A percentile compares a stretch with the other conserved stretches of the same genome.
These are phyloP conservation scores for Drosophila meridionalis DNA, from an alignment of 2,888 invertebrate genomes.

Conservation along the genomic window DNA sequence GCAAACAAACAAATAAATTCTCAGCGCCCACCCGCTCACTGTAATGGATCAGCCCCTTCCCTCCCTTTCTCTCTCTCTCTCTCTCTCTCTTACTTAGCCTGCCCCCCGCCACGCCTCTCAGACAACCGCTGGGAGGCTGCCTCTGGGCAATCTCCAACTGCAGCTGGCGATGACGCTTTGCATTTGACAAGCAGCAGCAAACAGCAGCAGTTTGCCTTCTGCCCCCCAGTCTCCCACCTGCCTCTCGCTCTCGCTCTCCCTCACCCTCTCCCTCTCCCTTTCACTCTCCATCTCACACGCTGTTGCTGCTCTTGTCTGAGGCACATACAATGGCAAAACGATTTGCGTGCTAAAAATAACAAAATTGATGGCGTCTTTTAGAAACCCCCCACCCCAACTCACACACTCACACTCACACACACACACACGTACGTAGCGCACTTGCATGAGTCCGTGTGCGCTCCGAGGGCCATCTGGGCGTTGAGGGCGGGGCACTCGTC, in stretches of 20 bases:
- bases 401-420: background rate
- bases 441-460: slow-evolving; percentile 36
- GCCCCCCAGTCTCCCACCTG: background rate
- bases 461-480: slow-evolving; percentile 18
- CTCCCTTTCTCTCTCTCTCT: background rate
- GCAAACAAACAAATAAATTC: slow-evolving; percentile 57
- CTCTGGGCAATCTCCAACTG: slow-evolving; percentile 30
- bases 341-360: slow-evolving; percentile 79
- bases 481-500: background rate
- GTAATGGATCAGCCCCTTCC: slow-evolving; percentile 37
- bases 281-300: background rate
- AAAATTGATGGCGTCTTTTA: slow-evolving; percentile 72
- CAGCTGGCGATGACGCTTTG: slow-evolving; percentile 28
- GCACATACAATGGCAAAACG: slow-evolving; percentile 68
- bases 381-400: slow-evolving; percentile 12
- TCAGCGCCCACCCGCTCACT: slow-evolving; percentile 11
- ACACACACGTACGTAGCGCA: slow-evolving; percentile 21
- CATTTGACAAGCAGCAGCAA: slow-evolving; percentile 21
- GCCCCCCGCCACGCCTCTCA: background rate
- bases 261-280: background rate
- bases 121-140: slow-evolving; percentile 19
- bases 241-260: background rate
- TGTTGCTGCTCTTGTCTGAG: slow-evolving; percentile 24
- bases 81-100: background rate
- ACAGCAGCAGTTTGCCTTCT: slow-evolving; percentile 3